Conservation (phyloP, 1,140 invertebrate genomes). For the Helicoverpa armigera region DNA sequence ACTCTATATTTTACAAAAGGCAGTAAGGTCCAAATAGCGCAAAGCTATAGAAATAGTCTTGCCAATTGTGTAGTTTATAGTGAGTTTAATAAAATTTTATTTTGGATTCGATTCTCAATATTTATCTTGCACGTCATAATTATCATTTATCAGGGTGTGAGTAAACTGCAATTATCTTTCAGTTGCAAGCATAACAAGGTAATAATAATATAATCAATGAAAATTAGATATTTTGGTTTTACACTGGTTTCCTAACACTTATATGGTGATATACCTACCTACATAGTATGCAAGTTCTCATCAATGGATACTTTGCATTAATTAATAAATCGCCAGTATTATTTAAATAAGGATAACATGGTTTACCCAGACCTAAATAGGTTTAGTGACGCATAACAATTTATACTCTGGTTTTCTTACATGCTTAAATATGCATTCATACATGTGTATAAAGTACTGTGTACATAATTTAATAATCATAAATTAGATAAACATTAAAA, state of each 20-base stretch:
- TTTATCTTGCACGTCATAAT: no score
- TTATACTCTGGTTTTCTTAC: slow-evolving; percentile 1
- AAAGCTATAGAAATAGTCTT: no score
- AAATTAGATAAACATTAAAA: neutral
- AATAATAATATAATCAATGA: neutral
- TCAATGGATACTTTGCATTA: slow-evolving; percentile 26
- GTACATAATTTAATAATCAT: neutral
- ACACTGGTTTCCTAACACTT: slow-evolving; percentile 4
- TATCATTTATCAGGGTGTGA: no score
- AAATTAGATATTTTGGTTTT: neutral
- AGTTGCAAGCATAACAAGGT: no score
- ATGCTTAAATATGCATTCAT: neutral
- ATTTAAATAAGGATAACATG: slow-evolving; percentile 24
- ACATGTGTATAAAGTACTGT: neutral
- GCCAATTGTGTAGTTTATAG: no score
- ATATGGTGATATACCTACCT: neutral
- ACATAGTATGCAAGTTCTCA: neutral
- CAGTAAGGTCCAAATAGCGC: no score
- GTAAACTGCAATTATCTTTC: no score
- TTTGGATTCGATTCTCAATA: no score
- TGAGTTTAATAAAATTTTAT: no score
- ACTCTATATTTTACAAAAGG: no score
- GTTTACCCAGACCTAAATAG: slow-evolving; percentile 28
- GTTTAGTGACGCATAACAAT: neutral
- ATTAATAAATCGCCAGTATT: slow-evolving; percentile 15